Evolutionary conservation across 2,797 vertebrate genomes (phyloP).

Genomic region (Pteronotus mesoamericanus): DNA sequence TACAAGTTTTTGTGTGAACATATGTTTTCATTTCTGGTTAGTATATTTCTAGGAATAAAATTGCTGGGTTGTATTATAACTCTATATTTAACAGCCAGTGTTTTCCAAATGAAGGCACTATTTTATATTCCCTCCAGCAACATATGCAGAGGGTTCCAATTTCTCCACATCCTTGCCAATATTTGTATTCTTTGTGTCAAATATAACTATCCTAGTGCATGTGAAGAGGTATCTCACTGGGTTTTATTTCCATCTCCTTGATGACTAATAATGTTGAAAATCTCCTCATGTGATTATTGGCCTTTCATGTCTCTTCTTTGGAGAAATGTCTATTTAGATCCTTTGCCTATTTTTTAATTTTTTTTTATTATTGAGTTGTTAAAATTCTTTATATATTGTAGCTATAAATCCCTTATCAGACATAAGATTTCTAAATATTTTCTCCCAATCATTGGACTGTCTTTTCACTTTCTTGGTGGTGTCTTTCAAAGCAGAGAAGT

Average conservation of each 20-base stretch:
- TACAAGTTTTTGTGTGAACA: background rate
- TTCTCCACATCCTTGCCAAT: background rate
- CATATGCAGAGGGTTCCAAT: background rate
- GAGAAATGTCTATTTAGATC: slow-evolving; percentile 4
- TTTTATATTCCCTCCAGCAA: background rate
- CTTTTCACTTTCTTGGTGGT: background rate
- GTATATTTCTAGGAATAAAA: background rate
- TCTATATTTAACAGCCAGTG: background rate
- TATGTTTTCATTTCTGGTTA: background rate
- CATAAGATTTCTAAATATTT: background rate
- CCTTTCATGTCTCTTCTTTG: background rate
- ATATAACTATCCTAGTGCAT: background rate
- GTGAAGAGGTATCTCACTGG: background rate
- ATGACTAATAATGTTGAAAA: background rate
- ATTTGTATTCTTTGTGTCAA: background rate
- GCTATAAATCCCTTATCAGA: background rate
- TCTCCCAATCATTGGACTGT: background rate
- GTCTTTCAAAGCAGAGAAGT: background rate
- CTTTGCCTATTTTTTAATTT: background rate
- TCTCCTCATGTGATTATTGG: background rate
- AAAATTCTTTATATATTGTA: background rate
- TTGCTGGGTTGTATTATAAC: background rate
- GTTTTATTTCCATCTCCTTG: slow-evolving; percentile 10
- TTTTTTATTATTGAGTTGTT: background rate
- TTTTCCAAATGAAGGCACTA: background rate